phyloP scores from a whole-genome alignment of 2,888 invertebrate genomes.

The Teleogryllus oceanicus region DNA sequence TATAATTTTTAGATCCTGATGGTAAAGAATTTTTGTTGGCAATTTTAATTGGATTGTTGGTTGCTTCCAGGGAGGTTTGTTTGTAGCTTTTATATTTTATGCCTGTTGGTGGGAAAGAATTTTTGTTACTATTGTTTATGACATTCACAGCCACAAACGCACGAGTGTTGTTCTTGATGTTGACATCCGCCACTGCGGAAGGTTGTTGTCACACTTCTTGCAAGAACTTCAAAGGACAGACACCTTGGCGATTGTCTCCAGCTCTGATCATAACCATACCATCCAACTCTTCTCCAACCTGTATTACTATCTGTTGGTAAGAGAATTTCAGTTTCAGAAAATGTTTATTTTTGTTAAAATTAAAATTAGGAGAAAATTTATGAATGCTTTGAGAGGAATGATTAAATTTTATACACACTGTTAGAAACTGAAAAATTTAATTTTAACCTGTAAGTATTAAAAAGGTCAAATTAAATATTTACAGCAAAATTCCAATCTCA shows the following conservation, averaged over 20 bases:
- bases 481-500: too few species aligned
- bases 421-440: too few species aligned
- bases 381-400: too few species aligned
- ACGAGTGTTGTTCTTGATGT: background rate
- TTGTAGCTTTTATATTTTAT: background rate
- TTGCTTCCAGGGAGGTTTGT: background rate
- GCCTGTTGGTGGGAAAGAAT: background rate
- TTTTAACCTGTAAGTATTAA: too few species aligned
- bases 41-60: background rate
- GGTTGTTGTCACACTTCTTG: slow-evolving; percentile 78
- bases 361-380: too few species aligned
- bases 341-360: too few species aligned
- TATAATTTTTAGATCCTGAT: background rate
- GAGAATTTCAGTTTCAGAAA: background rate
- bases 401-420: too few species aligned
- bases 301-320: slow-evolving; percentile 71
- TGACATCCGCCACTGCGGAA: slow-evolving; percentile 3
- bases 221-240: slow-evolving; percentile 90
- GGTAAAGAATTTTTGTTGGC: background rate
- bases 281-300: slow-evolving; percentile 85
- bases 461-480: too few species aligned
- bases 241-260: slow-evolving; percentile 87
- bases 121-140: background rate
- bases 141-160: slow-evolving; percentile 2
- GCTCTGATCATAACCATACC: slow-evolving; percentile 92